Conservation (phyloP, 1,140 invertebrate species). For the Halyomorpha halys region DNA sequence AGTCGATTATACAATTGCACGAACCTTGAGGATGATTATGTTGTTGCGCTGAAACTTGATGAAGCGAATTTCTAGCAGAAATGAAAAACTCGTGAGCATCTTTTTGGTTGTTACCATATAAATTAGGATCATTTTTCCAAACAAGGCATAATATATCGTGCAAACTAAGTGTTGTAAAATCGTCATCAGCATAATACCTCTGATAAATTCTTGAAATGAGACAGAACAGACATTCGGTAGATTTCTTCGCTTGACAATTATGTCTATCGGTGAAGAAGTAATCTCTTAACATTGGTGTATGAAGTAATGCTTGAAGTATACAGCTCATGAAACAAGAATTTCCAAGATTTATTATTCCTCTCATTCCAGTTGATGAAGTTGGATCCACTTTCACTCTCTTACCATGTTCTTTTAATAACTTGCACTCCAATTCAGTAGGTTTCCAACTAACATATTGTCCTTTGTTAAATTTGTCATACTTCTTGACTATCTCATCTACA, state of each 20-base stretch:
- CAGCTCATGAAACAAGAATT: constrained; percentile 99
- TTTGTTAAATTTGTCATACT: background rate
- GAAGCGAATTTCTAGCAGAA: constrained; percentile 83
- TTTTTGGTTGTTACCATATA: constrained; percentile 95
- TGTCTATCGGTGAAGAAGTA: constrained; percentile 92
- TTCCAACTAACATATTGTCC: constrained; percentile 16
- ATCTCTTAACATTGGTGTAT: constrained; percentile 86
- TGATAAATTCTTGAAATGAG: constrained; percentile 79
- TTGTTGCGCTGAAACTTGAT: constrained; percentile 56
- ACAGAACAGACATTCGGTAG: constrained; percentile 76
- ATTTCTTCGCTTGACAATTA: constrained; percentile 54
- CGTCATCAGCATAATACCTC: constrained; percentile 30
- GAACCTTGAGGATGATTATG: constrained; percentile 30
- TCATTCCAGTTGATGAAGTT: constrained; percentile 45
- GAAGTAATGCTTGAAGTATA: constrained; percentile 89
- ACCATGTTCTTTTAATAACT: constrained; percentile 15
- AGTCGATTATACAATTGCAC: constrained; percentile 94
- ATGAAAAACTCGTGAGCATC: constrained; percentile 99
- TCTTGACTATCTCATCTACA: constrained; percentile 39
- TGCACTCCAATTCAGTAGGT: constrained; percentile 4
- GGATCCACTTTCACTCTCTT: constrained; percentile 10
- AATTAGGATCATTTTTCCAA: constrained; percentile 90
- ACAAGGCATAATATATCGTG: constrained; percentile 84
- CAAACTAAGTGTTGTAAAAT: constrained; percentile 51
- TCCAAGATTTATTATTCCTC: constrained; percentile 92